Evolutionary conservation across 2,888 invertebrate genomes (phyloP).

Genomic region (Octodonta nipae): DNA sequence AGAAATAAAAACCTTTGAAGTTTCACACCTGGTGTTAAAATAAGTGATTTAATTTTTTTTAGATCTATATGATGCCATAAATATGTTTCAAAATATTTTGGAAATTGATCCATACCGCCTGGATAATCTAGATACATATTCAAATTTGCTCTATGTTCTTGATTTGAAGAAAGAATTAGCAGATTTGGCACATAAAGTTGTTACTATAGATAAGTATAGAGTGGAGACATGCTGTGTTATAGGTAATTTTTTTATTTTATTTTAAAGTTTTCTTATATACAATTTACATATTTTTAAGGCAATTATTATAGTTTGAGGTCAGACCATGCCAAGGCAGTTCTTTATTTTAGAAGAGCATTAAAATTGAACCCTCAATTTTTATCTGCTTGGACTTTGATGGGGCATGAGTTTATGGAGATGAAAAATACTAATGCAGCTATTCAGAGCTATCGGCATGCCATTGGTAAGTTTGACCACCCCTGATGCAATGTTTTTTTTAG

Average conservation of each 20-base stretch:
- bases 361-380: conserved; percentile 87
- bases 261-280: no score
- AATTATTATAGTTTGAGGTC: conserved; percentile 92
- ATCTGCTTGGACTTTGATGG: conserved; percentile 95
- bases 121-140: conserved; percentile 93
- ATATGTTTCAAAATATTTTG: conserved; percentile 69
- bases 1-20: no score
- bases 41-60: no score
- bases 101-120: conserved; percentile 82
- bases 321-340: conserved; percentile 94
- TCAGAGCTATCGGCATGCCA: conserved; percentile 91
- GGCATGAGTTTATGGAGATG: conserved; percentile 97
- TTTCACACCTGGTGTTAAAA: no score
- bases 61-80: conserved; percentile 83
- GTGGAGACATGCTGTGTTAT: conserved; percentile 97
- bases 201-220: conserved; percentile 88
- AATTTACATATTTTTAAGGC: no score
- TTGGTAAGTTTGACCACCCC: no score
- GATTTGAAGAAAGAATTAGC: conserved; percentile 85
- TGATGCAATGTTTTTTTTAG: no score
- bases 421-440: conserved; percentile 98
- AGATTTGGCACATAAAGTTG: conserved; percentile 82
- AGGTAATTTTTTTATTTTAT: no score
- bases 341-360: conserved; percentile 89
- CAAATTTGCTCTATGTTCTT: conserved; percentile 88